phyloP scores from a whole-genome alignment of 92 coral and sea anemone genomes.

The Umimayanthus chanpuru region DNA sequence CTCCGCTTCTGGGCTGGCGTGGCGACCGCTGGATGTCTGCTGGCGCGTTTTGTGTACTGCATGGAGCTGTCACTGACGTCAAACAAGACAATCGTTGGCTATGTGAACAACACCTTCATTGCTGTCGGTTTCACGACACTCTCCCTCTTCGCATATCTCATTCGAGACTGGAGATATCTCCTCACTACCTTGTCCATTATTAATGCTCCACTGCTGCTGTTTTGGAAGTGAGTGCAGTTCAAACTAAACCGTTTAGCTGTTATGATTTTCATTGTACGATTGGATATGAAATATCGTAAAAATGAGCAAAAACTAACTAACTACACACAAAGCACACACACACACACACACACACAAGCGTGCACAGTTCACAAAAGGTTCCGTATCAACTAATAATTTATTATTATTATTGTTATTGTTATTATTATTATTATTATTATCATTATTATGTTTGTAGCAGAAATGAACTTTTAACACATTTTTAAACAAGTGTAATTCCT shows the following conservation, averaged over 20 bases:
- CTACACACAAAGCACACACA: background rate
- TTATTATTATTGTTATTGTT: too few species aligned
- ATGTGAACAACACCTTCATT: constrained; percentile 72
- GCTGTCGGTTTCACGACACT: constrained; percentile 66
- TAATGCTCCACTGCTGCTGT: constrained; percentile 64
- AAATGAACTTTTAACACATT: too few species aligned
- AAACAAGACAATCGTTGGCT: constrained; percentile 76
- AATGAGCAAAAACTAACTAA: background rate
- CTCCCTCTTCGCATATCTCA: constrained; percentile 74
- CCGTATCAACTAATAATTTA: too few species aligned
- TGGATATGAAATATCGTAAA: background rate
- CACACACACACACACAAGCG: background rate
- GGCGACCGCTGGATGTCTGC: constrained; percentile 79
- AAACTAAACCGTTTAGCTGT: background rate
- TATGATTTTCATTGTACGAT: background rate
- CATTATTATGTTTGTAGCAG: too few species aligned
- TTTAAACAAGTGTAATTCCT: too few species aligned
- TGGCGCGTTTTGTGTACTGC: constrained; percentile 82
- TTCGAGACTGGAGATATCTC: constrained; percentile 83
- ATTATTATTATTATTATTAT: too few species aligned
- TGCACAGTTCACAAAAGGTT: too few species aligned
- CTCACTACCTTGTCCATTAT: constrained; percentile 69
- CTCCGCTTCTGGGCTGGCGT: constrained; percentile 79
- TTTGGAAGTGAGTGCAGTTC: constrained; percentile 68
- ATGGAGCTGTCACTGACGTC: constrained; percentile 68